Evolutionary conservation across 2,797 vertebrate species (phyloP).

Genomic region (Enteromius radiatus): DNA sequence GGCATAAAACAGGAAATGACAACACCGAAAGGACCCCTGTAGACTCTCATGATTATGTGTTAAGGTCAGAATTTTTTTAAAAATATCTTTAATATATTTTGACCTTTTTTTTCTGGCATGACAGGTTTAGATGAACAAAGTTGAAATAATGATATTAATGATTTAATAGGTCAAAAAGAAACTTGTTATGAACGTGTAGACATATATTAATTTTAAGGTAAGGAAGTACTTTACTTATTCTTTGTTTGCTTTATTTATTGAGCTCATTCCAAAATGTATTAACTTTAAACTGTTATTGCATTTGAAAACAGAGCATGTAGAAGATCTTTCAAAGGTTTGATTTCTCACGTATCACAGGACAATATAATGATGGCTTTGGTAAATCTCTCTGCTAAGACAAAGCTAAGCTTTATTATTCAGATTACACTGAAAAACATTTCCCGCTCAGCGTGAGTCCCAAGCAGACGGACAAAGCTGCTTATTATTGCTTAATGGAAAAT

Average conservation of each 20-base stretch:
- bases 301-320: background rate
- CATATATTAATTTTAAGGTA: background rate
- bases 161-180: background rate
- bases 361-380: conserved; percentile 41
- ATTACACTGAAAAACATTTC: conserved; percentile 36
- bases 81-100: background rate
- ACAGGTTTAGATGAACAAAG: too few relatives aligned
- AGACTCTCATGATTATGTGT: background rate
- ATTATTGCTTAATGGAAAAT: conserved; percentile 45
- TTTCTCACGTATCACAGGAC: conserved; percentile 10
- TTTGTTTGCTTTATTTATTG: background rate
- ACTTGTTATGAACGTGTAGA: background rate
- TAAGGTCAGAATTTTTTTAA: background rate
- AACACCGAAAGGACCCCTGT: background rate
- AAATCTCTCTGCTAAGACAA: conserved; percentile 32
- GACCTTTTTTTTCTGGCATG: background rate
- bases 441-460: conserved; percentile 24
- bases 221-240: background rate
- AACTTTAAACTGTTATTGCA: background rate
- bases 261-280: background rate
- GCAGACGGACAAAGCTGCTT: conserved; percentile 43
- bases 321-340: background rate
- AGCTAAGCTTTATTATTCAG: conserved; percentile 52
- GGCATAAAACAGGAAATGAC: background rate
- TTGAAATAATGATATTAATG: background rate